Evolutionary conservation across 2,888 invertebrate genomes (phyloP), one percentile per base, ranked within the genome.

Genomic region (Girardia tigrina): DNA sequence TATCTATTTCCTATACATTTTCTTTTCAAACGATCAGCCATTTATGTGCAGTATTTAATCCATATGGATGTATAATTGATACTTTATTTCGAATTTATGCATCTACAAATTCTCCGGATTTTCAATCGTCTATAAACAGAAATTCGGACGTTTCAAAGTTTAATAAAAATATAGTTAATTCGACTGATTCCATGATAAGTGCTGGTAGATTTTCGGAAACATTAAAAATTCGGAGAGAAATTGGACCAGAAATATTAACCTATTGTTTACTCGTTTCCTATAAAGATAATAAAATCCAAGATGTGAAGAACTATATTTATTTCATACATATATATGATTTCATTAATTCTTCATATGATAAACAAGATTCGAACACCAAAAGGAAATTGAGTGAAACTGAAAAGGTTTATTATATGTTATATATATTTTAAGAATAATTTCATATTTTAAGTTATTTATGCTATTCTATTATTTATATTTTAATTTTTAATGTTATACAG

Each of bases 1-100:
- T 23, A 4, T 6, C n/a, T n/a, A 20, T n/a, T 2, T 20, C 4
- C n/a, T 20, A 56, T n/a, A 4, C 23, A 56, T 56, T 56, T 56
- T 56, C 56, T 12, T 56, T 56, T 56, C 56, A 56, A 12, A 56
- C 56, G 23, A 56, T 23, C 4, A 56, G 6, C 6, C 56, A 56
- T 56, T 56, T 56, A 16, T 56, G 56, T 56, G n/a, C 56, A 4
- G 56, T 56, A 56, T 56, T 56, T n/a, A 56, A 56, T n/a, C 56
- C 56, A 20, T 56, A 56, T n/a, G 56, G 56, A n/a, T 56, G 20
- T 56, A 56, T 56, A 6, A 56, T 56, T 56, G 56, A 56, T 16
- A 56, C 56, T 2, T 56, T 56, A n/a, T 56, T 56, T 56, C 56
- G 56, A 4, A 56, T 56, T 20, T 56, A 12, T 56, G 56, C 56